These are phyloP conservation scores for Lingula anatina DNA, from an alignment of 2,888 invertebrate species.

Conservation along the genomic window DNA sequence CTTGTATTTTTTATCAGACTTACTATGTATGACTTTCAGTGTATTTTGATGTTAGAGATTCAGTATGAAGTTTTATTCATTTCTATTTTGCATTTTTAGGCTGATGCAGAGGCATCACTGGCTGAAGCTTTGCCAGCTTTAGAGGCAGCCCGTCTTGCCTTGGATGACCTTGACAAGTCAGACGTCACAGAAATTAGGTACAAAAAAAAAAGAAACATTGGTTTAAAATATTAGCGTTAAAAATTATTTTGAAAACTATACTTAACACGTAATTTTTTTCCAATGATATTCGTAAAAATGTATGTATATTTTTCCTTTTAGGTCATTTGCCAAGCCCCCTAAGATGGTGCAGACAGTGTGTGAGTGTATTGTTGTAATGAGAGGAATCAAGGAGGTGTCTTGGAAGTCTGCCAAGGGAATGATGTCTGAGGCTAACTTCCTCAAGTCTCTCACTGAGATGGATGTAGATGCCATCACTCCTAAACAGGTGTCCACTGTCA, in stretches of 20 bases:
- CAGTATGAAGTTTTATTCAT: no score
- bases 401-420: conserved; percentile 89
- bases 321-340: conserved; percentile 87
- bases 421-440: conserved; percentile 86
- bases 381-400: conserved; percentile 75
- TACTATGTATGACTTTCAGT: no score
- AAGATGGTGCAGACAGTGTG: conserved; percentile 83
- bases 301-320: conserved; percentile 12
- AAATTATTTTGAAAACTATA: neutral
- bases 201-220: neutral
- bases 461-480: conserved; percentile 59
- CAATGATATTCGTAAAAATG: neutral
- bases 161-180: conserved; percentile 77
- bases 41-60: no score
- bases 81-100: conserved; percentile 26
- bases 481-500: conserved; percentile 47
- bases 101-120: conserved; percentile 75
- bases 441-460: conserved; percentile 76
- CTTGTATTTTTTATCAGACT: no score
- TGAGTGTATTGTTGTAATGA: conserved; percentile 82
- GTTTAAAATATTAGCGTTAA: neutral
- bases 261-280: conserved; percentile 2
- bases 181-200: conserved; percentile 81
- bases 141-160: conserved; percentile 72
- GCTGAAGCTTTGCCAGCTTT: conserved; percentile 79